Evolutionary conservation across 1,140 invertebrate species (phyloP).

Genomic region (Calliphora vicina): DNA sequence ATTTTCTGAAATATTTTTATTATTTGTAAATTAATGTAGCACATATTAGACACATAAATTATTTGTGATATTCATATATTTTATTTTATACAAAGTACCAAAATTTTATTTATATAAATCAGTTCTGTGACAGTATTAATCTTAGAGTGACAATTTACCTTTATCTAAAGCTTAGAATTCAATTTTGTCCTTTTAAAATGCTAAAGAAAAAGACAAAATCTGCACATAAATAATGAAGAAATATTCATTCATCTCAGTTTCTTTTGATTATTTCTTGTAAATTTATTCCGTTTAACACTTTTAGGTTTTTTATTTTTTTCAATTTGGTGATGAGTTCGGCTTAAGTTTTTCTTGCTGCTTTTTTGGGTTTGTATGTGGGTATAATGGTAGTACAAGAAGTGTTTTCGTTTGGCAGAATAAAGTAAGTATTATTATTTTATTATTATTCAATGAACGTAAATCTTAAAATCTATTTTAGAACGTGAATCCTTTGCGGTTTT

Average conservation of each 20-base stretch:
- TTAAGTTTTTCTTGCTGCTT: neutral
- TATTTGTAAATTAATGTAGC: too few species aligned
- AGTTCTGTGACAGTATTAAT: neutral
- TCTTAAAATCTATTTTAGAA: conserved; percentile 1
- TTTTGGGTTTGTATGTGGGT: too few species aligned
- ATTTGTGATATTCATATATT: too few species aligned
- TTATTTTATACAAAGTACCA: too few species aligned
- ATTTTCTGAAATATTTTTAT: too few species aligned
- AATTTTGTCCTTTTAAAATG: neutral
- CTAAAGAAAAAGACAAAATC: neutral
- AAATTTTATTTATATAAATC: neutral
- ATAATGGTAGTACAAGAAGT: too few species aligned
- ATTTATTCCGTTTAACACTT: conserved; percentile 5
- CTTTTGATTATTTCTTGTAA: neutral
- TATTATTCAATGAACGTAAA: conserved; percentile 12
- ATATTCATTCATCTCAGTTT: neutral
- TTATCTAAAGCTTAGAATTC: neutral
- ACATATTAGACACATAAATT: too few species aligned
- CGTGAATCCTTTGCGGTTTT: conserved; percentile 15
- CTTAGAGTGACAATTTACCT: neutral
- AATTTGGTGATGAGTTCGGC: neutral
- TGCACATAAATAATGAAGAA: neutral
- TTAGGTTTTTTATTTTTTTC: neutral
- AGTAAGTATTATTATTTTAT: neutral
- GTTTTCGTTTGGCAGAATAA: neutral